Base-by-base conservation (phyloP, 2,888 invertebrate genomes). In the Tipula helvola region DNA sequence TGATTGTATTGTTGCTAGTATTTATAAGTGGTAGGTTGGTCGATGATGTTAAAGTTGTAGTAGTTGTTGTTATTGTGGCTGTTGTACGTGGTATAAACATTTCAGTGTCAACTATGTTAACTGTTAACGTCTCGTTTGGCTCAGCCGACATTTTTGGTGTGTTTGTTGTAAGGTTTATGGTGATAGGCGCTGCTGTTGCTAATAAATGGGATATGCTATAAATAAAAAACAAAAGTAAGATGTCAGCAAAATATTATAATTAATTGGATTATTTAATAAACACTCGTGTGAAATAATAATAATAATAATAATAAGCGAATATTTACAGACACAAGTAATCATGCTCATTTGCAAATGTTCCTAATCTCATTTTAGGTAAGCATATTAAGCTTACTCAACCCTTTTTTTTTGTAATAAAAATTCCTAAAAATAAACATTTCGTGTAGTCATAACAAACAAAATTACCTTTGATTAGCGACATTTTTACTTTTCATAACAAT, bases 401-500 rank as follows among this genome's bases (percentile, higher is more conserved):
- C 39, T 39, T 39, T 39, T 39, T 39, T 5, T 39, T 7, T 39
- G 7, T 39, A 39, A 39, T 39, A 39, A 39, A 28, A 39, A 39
- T 39, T 12, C 16, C 52, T 52, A 52, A 52, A 52, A 16, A 16
- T 7, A 7, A 16, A 52, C 16, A n/a, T 12, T 13, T 47, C 7
- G 7, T 12, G 3, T 18, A 57, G 18, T 18, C 57, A 18, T 18
- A 57, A 57, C 8, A 71, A 28, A 28, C 2, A 3, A 84, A 84
- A 84, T 84, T 84, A 85, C 85, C 85, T 85, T 42, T 85, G n/a
- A 41, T 42, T 87, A 83, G 28, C 36, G 47, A 87, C 89, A 88
- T 90, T 90, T 90, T 91, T 91, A 88, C 90, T 91, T 87, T 90
- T 90, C 90, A 91, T 91, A 86, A 91, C 91, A 89, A 91, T 88